Evolutionary conservation across 1,140 invertebrate species (phyloP), one percentile per base, ranked within the genome.

Genomic region (Drosophila orena): DNA sequence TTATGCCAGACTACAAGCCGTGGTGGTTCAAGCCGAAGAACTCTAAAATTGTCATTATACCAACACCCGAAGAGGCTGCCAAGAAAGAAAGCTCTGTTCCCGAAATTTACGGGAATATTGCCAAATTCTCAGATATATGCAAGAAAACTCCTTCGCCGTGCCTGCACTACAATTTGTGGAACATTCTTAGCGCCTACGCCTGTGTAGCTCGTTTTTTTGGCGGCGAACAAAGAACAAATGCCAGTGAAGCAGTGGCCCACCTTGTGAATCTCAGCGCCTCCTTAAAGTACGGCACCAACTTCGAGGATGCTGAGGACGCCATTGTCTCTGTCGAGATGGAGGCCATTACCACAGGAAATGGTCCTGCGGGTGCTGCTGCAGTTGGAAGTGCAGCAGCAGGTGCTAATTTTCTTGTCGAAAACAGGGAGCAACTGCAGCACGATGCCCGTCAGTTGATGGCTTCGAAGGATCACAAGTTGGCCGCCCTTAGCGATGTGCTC

Each of bases 141-240:
- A 94, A 95, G 91, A 94, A 93, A 59, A 89, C 93, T 27, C 95
- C 96, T 34, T 94, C 95, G 22, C 81, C 93, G n/a, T 94, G 93
- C 70, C 92, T 96, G n/a, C 93, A 93, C 70, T 95, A 93, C 74
- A 97, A 96, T 86, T 92, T 97, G 10, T 92, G 94, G 49, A 97
- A 97, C 91, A 93, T 96, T 1, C 65, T 97, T 6, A 93, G 94
- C 20, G 93, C 95, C 12, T 97, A 97, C 88, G 93, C 93, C 1
- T 95, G 95, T 56, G 93, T 93, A 11, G 92, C 93, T 34, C 92
- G 96, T 17, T 95, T 95, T 88, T 96, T 95, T 75, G 95, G 95
- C 83, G 96, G 96, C 22, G 96, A 97, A 77, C 93, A 95, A 89
- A 77, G 92, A n/a, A 93, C 94, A 30, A 95, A 94, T 79, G 69